These are phyloP conservation scores for Cabera pusaria DNA, from an alignment of 2,888 invertebrate species.

Conservation along the genomic window DNA sequence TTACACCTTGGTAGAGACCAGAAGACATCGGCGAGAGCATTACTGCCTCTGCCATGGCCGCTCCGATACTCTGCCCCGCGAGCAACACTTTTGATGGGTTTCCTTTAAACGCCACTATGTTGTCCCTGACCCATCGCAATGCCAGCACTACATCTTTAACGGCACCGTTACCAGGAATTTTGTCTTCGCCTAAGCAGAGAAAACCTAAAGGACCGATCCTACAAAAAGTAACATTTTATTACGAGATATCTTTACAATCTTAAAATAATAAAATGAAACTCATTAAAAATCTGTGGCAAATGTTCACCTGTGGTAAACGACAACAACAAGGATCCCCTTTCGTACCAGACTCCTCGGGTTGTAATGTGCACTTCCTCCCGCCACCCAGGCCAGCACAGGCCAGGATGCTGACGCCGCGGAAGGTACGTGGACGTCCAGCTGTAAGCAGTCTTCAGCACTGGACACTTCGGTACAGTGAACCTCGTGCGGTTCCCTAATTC, in stretches of 20 bases:
- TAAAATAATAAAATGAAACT: not conserved
- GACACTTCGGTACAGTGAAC: constrained; percentile 49
- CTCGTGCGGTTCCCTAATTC: constrained; percentile 48
- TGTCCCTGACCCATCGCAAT: constrained; percentile 69
- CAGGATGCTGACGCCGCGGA: constrained; percentile 47
- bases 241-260: not conserved
- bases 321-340: constrained; percentile 58
- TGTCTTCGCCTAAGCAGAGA: constrained; percentile 56
- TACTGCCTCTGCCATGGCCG: constrained; percentile 65
- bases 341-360: constrained; percentile 54
- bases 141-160: constrained; percentile 65
- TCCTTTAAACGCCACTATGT: constrained; percentile 71
- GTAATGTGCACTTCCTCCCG: constrained; percentile 52
- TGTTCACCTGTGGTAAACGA: constrained; percentile 62
- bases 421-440: constrained; percentile 86
- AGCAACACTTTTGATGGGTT: constrained; percentile 59
- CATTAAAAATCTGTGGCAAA: no score
- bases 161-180: constrained; percentile 68
- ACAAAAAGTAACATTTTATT: constrained; percentile 22
- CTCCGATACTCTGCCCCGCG: constrained; percentile 68
- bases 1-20: constrained; percentile 63
- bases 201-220: constrained; percentile 67
- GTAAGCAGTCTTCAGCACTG: constrained; percentile 84
- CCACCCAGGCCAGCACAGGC: constrained; percentile 69
- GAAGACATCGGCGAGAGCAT: constrained; percentile 51